Evolutionary conservation across 2,113 vertebrate genomes (phyloP).

Genomic region (Protobothrops flavoviridis): DNA sequence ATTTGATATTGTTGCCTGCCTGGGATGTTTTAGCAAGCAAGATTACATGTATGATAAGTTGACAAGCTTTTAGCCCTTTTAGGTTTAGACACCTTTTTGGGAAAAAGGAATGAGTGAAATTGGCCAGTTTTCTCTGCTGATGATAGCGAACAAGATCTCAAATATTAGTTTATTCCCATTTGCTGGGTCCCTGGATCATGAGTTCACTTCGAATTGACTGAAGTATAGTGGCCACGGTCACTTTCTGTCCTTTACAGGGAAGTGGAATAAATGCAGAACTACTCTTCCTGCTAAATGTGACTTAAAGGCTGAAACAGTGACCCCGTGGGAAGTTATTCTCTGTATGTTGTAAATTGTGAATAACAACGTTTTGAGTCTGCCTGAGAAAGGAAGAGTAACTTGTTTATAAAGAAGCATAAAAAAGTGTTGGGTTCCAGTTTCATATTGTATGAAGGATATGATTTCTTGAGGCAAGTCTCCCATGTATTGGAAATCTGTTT

Average conservation of each 20-base stretch:
- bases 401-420: background rate
- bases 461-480: constrained; percentile 17
- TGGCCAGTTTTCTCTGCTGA: background rate
- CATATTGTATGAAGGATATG: constrained; percentile 11
- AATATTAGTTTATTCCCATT: background rate
- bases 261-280: background rate
- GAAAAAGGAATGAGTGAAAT: background rate
- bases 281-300: background rate
- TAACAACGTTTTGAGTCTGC: background rate
- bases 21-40: background rate
- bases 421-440: background rate
- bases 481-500: background rate
- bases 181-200: constrained; percentile 21
- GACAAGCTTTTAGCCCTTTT: background rate
- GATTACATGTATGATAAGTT: background rate
- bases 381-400: background rate
- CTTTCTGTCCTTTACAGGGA: background rate
- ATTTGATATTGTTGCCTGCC: background rate
- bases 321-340: background rate
- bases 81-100: constrained; percentile 14
- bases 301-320: background rate
- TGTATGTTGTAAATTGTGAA: background rate
- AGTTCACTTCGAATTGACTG: background rate
- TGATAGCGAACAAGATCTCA: background rate
- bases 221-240: background rate